phyloP scores from a whole-genome alignment of 1,140 invertebrate species.

The Liolophura sinensis region DNA sequence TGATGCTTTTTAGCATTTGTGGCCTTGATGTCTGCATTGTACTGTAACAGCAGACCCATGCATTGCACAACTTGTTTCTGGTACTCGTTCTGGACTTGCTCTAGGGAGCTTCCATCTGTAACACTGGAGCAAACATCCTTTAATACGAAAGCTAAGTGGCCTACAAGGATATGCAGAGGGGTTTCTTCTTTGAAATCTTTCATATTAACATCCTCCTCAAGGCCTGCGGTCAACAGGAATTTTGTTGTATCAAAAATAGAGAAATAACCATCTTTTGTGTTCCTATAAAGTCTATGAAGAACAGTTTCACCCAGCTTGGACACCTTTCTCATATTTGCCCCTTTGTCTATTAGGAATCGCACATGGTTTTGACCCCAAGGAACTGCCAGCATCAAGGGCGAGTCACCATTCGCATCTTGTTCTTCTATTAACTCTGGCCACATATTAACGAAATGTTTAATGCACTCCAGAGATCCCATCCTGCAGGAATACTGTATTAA shows the following conservation, averaged over 20 bases:
- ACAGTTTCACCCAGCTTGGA: slow-evolving; percentile 44
- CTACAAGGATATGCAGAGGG: slow-evolving; percentile 45
- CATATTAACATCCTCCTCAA: slow-evolving; percentile 49
- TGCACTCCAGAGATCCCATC: slow-evolving; percentile 39
- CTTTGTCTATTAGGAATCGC: slow-evolving; percentile 40
- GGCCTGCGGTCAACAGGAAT: slow-evolving; percentile 48
- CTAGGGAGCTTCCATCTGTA: background rate
- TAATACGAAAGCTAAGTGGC: slow-evolving; percentile 41
- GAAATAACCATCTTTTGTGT: slow-evolving; percentile 45
- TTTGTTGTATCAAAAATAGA: slow-evolving; percentile 50
- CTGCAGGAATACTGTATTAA: slow-evolving; percentile 46
- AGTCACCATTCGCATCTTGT: slow-evolving; percentile 37
- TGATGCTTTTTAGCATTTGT: slow-evolving; percentile 37
- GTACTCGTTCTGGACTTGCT: slow-evolving; percentile 41
- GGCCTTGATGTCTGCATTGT: slow-evolving; percentile 47
- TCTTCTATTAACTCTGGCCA: slow-evolving; percentile 41
- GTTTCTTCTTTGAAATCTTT: slow-evolving; percentile 45
- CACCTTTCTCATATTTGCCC: slow-evolving; percentile 39
- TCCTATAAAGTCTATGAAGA: slow-evolving; percentile 48
- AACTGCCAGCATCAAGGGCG: slow-evolving; percentile 46
- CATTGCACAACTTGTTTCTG: slow-evolving; percentile 45
- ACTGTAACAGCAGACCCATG: slow-evolving; percentile 38
- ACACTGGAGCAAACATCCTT: background rate
- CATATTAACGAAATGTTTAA: slow-evolving; percentile 35
- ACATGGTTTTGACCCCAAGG: slow-evolving; percentile 47